Conservation (phyloP, 2,888 invertebrate species). For the Cheilosia pagana region DNA sequence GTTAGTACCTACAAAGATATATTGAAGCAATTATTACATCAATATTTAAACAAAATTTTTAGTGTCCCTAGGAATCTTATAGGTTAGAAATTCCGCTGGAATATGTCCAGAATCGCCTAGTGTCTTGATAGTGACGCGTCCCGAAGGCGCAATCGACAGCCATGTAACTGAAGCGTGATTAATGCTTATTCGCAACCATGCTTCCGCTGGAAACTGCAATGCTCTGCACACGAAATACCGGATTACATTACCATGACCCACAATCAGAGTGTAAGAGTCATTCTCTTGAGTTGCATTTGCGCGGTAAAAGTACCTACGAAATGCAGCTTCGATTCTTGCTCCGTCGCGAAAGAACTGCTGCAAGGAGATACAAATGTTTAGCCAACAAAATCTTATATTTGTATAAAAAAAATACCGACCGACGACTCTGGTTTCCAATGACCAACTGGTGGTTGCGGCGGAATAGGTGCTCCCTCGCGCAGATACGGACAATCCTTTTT, state of each 20-base stretch:
- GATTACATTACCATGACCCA: slow-evolving; percentile 99
- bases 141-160: slow-evolving; percentile 93
- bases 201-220: slow-evolving; percentile 98
- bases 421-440: slow-evolving; percentile 93
- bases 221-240: slow-evolving; percentile 97
- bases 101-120: slow-evolving; percentile 97
- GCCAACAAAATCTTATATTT: slow-evolving; percentile 24
- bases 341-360: slow-evolving; percentile 97
- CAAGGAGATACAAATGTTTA: slow-evolving; percentile 59
- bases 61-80: slow-evolving; percentile 83
- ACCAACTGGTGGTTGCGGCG: slow-evolving; percentile 95
- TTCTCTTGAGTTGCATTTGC: slow-evolving; percentile 91
- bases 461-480: slow-evolving; percentile 96
- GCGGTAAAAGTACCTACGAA: slow-evolving; percentile 95
- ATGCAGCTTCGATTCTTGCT: slow-evolving; percentile 97
- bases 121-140: slow-evolving; percentile 91
- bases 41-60: slow-evolving; percentile 79
- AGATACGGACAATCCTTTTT: slow-evolving; percentile 89
- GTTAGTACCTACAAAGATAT: neutral
- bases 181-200: slow-evolving; percentile 96
- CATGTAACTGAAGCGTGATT: slow-evolving; percentile 97
- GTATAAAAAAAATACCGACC: slow-evolving; percentile 84
- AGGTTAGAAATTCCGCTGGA: slow-evolving; percentile 89
- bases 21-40: neutral
- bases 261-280: slow-evolving; percentile 94